Base-by-base conservation (phyloP, 2,797 vertebrate genomes). In the Pelobates cultripes region DNA sequence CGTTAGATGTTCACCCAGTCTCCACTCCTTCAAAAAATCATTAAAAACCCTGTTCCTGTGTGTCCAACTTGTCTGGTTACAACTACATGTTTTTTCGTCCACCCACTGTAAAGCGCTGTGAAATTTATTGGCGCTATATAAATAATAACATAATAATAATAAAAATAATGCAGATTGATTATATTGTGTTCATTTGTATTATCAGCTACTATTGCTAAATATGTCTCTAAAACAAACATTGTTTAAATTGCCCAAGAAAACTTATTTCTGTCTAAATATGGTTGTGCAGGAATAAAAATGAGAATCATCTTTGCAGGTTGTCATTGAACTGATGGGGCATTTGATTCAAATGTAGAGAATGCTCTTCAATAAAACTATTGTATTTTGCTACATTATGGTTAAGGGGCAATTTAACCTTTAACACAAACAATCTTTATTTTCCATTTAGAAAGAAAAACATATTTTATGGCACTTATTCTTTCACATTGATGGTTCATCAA, bases 371-470 rank as follows among this genome's bases (percentile, higher is more conserved):
- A 89, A 90, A 87, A 71, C 85, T 88, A 73, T 85, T 91, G 85
- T 68, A 85, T 86, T 88, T 85, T 89, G 73, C 82, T 90, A 85
- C 75, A 85, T 86, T 89, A 82, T 82, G 74, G 80, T 85, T 91
- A 88, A 89, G 87, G 87, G 85, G 89, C 88, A 89, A 91, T 89
- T 92, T 92, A 94, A 92, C 86, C 84, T 90, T 92, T 91, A 89
- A 87, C 85, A 92, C 78, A 91, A 92, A 90, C 91, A 44, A 88
- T 88, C 88, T 92, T 91, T 88, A 90, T 87, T 87, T 73, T 68
- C 80, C 76, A 41, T 6, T 4, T 86, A 78, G 79, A 90, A 91
- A 87, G 87, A 86, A 87, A 89, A 87, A 61, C 43, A 85, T 8
- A 86, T 86, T 86, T 80, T 70, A 84, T 78, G 83, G 68, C 68